Conservation (phyloP, 2,888 invertebrate genomes). For the Villa cingulata region DNA sequence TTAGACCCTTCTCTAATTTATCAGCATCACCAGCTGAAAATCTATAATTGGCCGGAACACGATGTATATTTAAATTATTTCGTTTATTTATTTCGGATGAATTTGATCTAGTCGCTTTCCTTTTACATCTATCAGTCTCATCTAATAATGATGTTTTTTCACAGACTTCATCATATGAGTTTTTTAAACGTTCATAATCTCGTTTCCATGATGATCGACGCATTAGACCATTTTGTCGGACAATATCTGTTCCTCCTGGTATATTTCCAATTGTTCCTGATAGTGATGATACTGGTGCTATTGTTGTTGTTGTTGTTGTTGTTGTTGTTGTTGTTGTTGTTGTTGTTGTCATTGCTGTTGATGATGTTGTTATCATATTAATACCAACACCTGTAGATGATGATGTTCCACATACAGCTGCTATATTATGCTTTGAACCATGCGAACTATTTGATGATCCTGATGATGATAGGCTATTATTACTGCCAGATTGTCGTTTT, state of each 20-base stretch:
- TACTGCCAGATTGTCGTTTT: conserved; percentile 11
- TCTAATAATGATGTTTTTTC: conserved; percentile 9
- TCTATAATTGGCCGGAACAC: conserved; percentile 40
- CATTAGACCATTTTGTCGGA: conserved; percentile 16
- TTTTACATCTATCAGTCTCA: conserved; percentile 11
- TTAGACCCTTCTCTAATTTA: conserved; percentile 43
- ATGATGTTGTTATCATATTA: too few species aligned
- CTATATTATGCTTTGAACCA: neutral
- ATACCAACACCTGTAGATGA: too few species aligned
- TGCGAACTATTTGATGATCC: conserved; percentile 9
- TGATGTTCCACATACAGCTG: too few species aligned
- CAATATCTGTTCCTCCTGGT: neutral
- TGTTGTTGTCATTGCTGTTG: conserved; percentile 5
- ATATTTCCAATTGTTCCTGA: conserved; percentile 1
- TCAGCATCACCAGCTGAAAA: conserved; percentile 58
- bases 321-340: neutral
- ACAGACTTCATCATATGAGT: conserved; percentile 17
- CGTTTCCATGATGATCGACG: conserved; percentile 27
- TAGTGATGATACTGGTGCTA: conserved; percentile 4
- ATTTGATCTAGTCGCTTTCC: conserved; percentile 19
- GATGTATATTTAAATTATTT: conserved; percentile 10
- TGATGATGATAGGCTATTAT: conserved; percentile 16
- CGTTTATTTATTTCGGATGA: conserved; percentile 8
- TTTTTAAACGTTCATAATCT: conserved; percentile 28
- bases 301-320: neutral